Base-by-base conservation (phyloP, 2,113 vertebrate genomes). In the Zosterops borbonicus region DNA sequence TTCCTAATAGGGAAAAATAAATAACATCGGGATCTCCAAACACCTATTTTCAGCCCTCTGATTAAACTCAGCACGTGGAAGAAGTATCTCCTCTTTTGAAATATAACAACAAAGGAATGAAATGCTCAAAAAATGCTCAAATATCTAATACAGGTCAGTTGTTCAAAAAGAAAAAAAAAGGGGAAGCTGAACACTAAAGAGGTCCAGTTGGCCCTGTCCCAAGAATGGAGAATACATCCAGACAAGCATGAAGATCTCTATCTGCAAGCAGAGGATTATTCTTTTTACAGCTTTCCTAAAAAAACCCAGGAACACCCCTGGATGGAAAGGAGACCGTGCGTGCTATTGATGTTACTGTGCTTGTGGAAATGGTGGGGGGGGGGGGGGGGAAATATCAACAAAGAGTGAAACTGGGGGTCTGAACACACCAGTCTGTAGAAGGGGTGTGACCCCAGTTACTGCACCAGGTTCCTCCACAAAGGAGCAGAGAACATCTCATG, bases 1-100 rank as follows among this genome's bases (percentile, higher is more conserved):
- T 93, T 88, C 90, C 90, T 95, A 93, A 93, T 50, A 88, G 75
- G 52, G 92, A 93, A 91, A 87, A 97, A 84, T 53, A 94, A 91
- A 91, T 71, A 94, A 94, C 33, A 47, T 33, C 0, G 59, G 93
- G 86, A 95, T 94, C 95, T 92, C 94, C 88, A 90, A 83, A 81
- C 71, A 86, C 68, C 92, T 94, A 85, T 95, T 92, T 91, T 85
- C 75, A 88, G 84, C 59, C 73, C 87, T 63, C 69, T 91, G 76
- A 91, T 95, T 91, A 95, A 89, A 74, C 10, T 3, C 29, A 88
- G 59, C 35, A 74, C 44, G 18, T 68, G 68, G 71, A 95, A 83
- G 35, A 73, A 85, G 37, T 1, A 6, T 33, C 53, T 90, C 39
- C 35, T 67, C 14, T 87, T 79, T 41, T 35, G 63, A 88, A 94